phyloP scores from a whole-genome alignment of 2,797 vertebrate genomes.

The Sebastes oblongus region DNA sequence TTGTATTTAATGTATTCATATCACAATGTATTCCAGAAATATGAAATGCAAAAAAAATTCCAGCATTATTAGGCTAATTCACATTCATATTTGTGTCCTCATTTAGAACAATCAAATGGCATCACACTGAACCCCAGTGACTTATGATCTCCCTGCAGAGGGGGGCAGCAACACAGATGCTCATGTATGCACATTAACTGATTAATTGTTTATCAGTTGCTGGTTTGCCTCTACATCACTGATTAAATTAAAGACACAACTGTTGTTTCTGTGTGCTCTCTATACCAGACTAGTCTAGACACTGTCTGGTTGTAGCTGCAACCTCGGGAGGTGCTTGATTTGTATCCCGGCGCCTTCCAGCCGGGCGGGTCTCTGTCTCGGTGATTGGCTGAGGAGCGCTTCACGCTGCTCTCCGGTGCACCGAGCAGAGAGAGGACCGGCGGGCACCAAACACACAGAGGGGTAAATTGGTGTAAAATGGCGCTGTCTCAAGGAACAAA shows the following conservation, averaged over 20 bases:
- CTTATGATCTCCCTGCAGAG: background rate
- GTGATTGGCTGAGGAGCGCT: conserved; percentile 55
- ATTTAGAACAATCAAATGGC: background rate
- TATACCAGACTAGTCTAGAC: conserved; percentile 8
- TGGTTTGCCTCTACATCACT: background rate
- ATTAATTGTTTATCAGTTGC: background rate
- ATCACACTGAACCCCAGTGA: background rate
- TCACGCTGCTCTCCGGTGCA: conserved; percentile 6
- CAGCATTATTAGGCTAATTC: too few relatives aligned
- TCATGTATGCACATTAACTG: background rate
- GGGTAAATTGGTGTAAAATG: conserved; percentile 87
- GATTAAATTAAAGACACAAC: background rate
- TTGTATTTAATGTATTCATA: too few relatives aligned
- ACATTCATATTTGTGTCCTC: too few relatives aligned
- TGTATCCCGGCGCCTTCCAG: conserved; percentile 38
- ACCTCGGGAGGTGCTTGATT: conserved; percentile 22
- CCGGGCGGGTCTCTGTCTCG: conserved; percentile 37
- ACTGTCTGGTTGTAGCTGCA: background rate
- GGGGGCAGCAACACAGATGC: too few relatives aligned
- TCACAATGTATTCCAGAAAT: too few relatives aligned
- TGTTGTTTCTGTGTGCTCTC: background rate
- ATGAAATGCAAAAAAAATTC: too few relatives aligned
- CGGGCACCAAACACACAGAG: conserved; percentile 33
- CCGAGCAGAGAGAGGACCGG: conserved; percentile 34
- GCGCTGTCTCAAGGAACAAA: conserved; percentile 96